A percentile compares a stretch with the other conserved stretches of the same genome.
Conservation (phyloP, 2,888 invertebrate species). For the Papilio protenor region DNA sequence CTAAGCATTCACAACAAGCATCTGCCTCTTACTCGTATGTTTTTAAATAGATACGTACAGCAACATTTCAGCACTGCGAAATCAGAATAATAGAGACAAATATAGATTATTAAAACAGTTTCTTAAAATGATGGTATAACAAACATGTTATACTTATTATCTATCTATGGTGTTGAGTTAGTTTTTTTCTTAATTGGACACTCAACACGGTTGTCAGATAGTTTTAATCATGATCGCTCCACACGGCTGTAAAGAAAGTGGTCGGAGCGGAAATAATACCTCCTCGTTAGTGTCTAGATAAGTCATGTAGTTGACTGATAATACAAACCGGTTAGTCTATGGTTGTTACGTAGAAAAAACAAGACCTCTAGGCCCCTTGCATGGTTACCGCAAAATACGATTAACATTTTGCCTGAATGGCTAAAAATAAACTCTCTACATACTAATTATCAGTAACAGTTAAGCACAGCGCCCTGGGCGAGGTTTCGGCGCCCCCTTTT, state of each 20-base stretch:
- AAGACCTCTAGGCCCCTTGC: background rate
- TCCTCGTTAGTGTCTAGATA: constrained; percentile 28
- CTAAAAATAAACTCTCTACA: too few species aligned
- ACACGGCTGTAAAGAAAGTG: constrained; percentile 1
- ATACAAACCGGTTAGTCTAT: constrained; percentile 23
- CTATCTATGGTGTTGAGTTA: background rate
- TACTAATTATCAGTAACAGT: too few species aligned
- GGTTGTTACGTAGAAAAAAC: background rate
- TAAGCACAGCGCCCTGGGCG: too few species aligned
- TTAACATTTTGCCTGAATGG: too few species aligned
- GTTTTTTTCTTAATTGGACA: background rate
- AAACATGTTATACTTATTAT: background rate
- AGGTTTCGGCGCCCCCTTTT: too few species aligned
- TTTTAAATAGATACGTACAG: too few species aligned
- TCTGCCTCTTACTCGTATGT: too few species aligned
- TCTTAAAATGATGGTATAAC: background rate
- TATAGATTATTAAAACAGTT: background rate
- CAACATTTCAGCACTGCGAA: background rate
- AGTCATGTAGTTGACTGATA: constrained; percentile 31
- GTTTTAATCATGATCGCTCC: background rate
- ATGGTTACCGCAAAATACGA: too few species aligned
- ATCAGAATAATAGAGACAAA: background rate
- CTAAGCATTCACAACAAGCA: too few species aligned
- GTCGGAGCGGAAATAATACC: constrained; percentile 22
- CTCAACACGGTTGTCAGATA: background rate